Evolutionary conservation across 2,888 invertebrate genomes (phyloP).

Genomic region (Pedicia rivosa): DNA sequence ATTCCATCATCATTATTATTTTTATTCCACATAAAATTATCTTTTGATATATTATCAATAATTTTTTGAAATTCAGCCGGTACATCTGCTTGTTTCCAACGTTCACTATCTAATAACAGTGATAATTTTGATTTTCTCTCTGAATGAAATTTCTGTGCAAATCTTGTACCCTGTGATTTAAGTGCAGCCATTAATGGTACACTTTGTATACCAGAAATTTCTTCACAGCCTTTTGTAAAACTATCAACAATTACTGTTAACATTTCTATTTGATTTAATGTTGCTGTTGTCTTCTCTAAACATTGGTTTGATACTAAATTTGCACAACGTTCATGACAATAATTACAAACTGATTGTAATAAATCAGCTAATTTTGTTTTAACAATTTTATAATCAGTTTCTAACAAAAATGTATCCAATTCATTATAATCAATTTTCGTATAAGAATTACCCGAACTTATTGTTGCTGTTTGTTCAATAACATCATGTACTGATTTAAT

Average conservation of each 20-base stretch:
- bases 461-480: constrained; percentile 57
- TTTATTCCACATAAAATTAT: constrained; percentile 23
- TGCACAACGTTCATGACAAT: constrained; percentile 83
- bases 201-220: constrained; percentile 56
- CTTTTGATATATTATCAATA: constrained; percentile 47
- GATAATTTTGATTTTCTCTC: constrained; percentile 76
- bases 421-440: constrained; percentile 24
- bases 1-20: constrained; percentile 17
- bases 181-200: constrained; percentile 67
- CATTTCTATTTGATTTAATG: constrained; percentile 56
- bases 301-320: constrained; percentile 69
- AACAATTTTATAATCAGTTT: constrained; percentile 51
- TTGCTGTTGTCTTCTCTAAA: constrained; percentile 51
- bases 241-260: constrained; percentile 60
- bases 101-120: constrained; percentile 71
- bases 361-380: constrained; percentile 58
- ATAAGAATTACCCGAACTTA: constrained; percentile 41
- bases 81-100: constrained; percentile 89
- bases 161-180: constrained; percentile 77
- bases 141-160: constrained; percentile 79
- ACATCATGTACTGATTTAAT: constrained; percentile 60
- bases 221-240: constrained; percentile 62
- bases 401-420: constrained; percentile 51
- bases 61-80: constrained; percentile 77
- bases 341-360: constrained; percentile 70